Base-by-base conservation (phyloP, 2,888 invertebrate species). In the Drosophila greeni region DNA sequence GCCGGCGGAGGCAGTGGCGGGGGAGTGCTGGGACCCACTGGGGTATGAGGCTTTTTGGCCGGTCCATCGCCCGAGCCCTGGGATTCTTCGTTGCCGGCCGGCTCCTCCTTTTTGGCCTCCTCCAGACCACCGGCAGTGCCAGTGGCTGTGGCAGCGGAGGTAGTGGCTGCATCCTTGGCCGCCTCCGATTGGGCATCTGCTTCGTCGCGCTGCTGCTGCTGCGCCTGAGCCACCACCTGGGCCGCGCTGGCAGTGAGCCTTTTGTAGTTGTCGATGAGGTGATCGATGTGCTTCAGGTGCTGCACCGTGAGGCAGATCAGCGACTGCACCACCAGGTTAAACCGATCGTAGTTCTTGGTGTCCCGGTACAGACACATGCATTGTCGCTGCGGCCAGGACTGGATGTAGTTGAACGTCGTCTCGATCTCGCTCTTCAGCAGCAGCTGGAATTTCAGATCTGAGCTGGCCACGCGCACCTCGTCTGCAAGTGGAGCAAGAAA, bases 321-420 rank as follows among this genome's bases (percentile, higher is more conserved):
- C 72, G 96, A 95, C 88, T 97, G 97, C 37, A 96, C 94, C 79
- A 97, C 91, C 85, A 95, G 91, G 88, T 96, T 96, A 88, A 97
- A 95, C 76, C 96, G 92, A 87, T 97, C 97, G 89, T 96, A 95
- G 89, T 97, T 97, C 89, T 96, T 96, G 61, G 93, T 92, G 90
- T 97, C 97, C 80, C 97, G 92, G 89, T 95, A 97, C 89, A 96
- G 95, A 89, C 97, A 97, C 94, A 97, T 96, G 87, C 97, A 97
- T 90, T 97, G 97, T 87, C 96, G 94, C 89, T 96, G 94, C 73
- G 95, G 94, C 96, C 96, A 97, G 80, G 95, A 93, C 87, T 95
- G 94, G 85, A 95, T 94, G 89, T 95, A 97, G 84, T 94, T 92
- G 85, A 95, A 92, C 72, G 96, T 93, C 77, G 92, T 93, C 89